These are phyloP conservation scores for Brachionus koreanus DNA, from an alignment of 1,140 invertebrate species.

Conservation along the genomic window DNA sequence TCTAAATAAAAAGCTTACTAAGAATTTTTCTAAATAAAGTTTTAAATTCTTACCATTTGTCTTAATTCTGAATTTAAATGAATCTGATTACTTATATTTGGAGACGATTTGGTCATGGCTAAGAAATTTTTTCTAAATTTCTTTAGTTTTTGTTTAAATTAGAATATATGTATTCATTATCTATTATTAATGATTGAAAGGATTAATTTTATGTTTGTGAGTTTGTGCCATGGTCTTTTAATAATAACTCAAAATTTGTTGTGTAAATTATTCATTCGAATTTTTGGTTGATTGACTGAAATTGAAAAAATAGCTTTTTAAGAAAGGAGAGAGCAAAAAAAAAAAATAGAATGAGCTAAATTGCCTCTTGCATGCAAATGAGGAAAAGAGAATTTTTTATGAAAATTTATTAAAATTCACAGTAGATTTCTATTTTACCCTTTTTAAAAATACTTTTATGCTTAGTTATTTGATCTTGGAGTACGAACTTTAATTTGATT, in stretches of 20 bases:
- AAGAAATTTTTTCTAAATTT: constrained; percentile 2
- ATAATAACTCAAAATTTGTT: neutral
- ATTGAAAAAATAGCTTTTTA: neutral
- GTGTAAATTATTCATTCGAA: neutral
- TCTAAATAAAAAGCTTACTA: neutral
- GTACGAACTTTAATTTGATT: neutral
- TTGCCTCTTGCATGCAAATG: neutral
- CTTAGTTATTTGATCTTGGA: neutral
- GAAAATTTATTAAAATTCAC: neutral
- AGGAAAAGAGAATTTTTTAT: neutral
- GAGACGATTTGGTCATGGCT: constrained; percentile 43
- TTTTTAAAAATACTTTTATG: neutral
- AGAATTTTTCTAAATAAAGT: neutral
- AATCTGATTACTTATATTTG: constrained; percentile 17
- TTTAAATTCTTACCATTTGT: constrained; percentile 35
- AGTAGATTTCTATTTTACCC: neutral
- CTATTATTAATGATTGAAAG: constrained; percentile 2
- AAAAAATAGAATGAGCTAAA: neutral
- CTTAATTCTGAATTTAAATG: constrained; percentile 37
- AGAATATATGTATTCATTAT: neutral
- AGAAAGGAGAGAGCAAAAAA: neutral
- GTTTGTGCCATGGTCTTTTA: constrained; percentile 19
- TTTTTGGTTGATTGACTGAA: constrained; percentile 4
- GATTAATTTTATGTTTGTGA: neutral
- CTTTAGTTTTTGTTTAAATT: constrained; percentile 11